Evolutionary conservation across 2,113 vertebrate genomes (phyloP).

Genomic region (Erpornis zantholeuca): DNA sequence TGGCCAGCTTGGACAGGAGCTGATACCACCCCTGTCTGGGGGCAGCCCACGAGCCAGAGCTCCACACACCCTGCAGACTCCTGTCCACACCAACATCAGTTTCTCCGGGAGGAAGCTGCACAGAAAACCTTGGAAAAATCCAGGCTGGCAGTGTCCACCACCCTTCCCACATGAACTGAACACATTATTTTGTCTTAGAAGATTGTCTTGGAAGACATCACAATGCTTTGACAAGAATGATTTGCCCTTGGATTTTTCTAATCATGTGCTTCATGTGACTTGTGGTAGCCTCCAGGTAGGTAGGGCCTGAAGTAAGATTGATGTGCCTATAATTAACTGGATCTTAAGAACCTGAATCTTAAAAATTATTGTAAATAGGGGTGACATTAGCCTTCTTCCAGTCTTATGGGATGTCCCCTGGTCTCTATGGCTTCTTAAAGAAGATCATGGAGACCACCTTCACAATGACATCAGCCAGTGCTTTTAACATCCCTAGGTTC

Average conservation of each 20-base stretch:
- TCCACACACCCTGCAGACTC: neutral
- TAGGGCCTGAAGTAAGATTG: neutral
- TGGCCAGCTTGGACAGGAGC: neutral
- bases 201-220: too few species aligned
- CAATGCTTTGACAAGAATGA: neutral
- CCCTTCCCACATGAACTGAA: neutral
- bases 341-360: neutral
- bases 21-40: neutral
- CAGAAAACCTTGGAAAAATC: neutral
- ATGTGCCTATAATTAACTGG: neutral
- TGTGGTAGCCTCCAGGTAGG: neutral
- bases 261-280: neutral
- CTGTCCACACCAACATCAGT: fast-evolving
- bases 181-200: neutral
- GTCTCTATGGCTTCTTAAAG: neutral
- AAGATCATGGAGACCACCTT: neutral
- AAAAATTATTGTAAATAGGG: neutral
- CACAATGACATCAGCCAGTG: neutral
- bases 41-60: neutral
- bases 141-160: neutral
- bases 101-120: neutral
- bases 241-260: neutral
- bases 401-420: neutral
- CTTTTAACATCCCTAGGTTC: neutral
- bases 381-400: neutral